phyloP scores from a whole-genome alignment of 2,113 vertebrate species.

The Etia nguti region DNA sequence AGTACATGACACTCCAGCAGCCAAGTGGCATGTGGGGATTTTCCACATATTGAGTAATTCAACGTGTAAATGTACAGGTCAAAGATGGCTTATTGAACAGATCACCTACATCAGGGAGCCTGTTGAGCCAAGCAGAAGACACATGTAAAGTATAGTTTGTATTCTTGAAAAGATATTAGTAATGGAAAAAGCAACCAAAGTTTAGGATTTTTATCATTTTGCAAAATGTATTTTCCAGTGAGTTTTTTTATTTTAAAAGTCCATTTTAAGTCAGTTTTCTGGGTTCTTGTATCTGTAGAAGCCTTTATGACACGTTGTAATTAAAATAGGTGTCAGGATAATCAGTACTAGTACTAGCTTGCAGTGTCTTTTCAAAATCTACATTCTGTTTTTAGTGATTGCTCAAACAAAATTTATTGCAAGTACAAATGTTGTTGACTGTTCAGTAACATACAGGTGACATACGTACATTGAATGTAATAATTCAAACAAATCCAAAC shows the following conservation, averaged over 20 bases:
- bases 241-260: neutral
- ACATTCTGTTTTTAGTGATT: neutral
- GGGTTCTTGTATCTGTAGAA: neutral
- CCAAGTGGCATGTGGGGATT: neutral
- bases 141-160: neutral
- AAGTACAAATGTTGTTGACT: neutral
- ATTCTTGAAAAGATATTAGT: neutral
- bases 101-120: neutral
- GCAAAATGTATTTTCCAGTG: neutral
- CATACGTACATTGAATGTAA: neutral
- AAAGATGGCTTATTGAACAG: neutral
- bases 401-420: neutral
- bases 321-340: neutral
- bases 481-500: neutral
- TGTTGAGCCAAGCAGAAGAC: neutral
- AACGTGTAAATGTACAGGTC: neutral
- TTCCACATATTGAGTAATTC: neutral
- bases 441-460: neutral
- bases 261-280: neutral
- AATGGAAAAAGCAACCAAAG: neutral
- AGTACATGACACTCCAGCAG: neutral
- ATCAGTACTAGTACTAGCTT: neutral
- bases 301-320: neutral
- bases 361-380: neutral
- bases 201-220: neutral